A percentile compares a stretch with the other conserved stretches of the same genome.
Evolutionary conservation across 2,797 vertebrate genomes (phyloP).

Genomic region (Acanthurus lineatus): DNA sequence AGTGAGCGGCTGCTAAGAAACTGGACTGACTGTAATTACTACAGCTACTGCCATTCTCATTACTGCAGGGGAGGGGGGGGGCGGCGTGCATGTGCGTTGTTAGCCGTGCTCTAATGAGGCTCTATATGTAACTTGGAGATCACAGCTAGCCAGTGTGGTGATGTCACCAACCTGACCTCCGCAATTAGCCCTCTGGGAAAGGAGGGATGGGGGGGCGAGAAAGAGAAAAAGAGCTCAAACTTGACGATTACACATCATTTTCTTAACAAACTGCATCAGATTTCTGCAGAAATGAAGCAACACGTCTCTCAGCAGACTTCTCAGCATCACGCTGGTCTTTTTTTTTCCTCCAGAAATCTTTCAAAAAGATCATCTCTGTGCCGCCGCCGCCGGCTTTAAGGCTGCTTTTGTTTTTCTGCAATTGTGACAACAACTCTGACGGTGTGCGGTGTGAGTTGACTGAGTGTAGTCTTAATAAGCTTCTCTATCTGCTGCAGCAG

Average conservation of each 20-base stretch:
- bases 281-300: neutral
- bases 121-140: conserved; percentile 66
- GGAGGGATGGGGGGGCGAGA: neutral
- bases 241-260: conserved; percentile 1
- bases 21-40: conserved; percentile 64
- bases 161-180: conserved; percentile 68
- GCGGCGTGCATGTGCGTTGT: conserved; percentile 25
- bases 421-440: conserved; percentile 50
- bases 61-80: conserved; percentile 30
- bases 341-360: neutral
- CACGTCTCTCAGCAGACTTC: conserved; percentile 21
- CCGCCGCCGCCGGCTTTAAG: neutral
- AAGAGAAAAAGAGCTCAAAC: conserved; percentile 21
- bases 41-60: conserved; percentile 67
- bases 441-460: conserved; percentile 22
- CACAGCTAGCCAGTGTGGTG: conserved; percentile 60
- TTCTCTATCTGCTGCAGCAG: conserved; percentile 49
- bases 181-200: conserved; percentile 61
- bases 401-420: conserved; percentile 45
- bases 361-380: conserved; percentile 13
- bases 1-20: conserved; percentile 24
- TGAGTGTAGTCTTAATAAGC: conserved; percentile 67
- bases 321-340: neutral
- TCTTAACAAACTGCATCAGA: conserved; percentile 11
- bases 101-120: conserved; percentile 75